Conservation (phyloP, 1,140 invertebrate genomes). For the Ostrea edulis region DNA sequence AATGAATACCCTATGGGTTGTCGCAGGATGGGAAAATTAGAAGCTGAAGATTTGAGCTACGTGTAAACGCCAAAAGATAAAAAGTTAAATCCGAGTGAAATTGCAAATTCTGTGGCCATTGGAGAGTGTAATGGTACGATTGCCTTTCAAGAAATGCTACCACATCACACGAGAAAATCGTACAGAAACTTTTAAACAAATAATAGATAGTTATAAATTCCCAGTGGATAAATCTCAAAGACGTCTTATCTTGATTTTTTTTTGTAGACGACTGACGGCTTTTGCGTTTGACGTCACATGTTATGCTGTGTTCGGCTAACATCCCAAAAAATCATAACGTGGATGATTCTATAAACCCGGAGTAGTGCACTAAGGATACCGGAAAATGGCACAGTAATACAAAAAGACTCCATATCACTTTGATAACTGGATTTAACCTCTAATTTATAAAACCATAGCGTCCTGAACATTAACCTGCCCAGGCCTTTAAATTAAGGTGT, state of each 20-base stretch:
- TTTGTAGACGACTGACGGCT: background rate
- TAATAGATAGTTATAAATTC: no score
- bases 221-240: background rate
- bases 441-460: background rate
- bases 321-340: background rate
- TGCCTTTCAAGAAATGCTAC: no score
- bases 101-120: background rate
- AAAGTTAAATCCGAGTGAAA: background rate
- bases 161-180: background rate
- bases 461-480: no score
- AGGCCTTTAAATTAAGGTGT: no score
- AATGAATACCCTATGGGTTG: no score
- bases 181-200: background rate
- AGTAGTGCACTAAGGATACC: background rate
- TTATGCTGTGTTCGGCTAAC: background rate
- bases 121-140: no score
- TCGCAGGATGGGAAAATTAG: no score
- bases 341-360: no score
- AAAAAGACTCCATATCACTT: no score
- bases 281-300: background rate
- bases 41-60: background rate
- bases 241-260: background rate
- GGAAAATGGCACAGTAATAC: background rate
- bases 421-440: background rate
- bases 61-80: no score